phyloP scores from a whole-genome alignment of 2,888 invertebrate species.

The Galerucella nymphaeae region DNA sequence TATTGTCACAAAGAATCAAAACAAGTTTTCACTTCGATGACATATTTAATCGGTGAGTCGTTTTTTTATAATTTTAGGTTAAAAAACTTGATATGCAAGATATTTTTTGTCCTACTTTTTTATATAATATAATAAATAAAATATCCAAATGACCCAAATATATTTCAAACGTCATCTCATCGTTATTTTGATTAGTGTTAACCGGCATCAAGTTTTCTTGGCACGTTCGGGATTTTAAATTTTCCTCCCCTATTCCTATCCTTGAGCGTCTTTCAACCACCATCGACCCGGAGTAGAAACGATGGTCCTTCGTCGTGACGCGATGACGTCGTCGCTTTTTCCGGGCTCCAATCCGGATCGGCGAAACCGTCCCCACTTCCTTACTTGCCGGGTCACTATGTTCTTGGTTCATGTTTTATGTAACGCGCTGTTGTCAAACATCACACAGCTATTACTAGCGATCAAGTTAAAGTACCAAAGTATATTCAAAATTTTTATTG shows the following conservation, averaged over 20 bases:
- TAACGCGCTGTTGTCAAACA: conserved; percentile 23
- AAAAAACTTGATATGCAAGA: too few species aligned
- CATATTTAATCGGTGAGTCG: neutral
- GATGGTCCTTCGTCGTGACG: conserved; percentile 26
- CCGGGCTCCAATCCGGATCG: conserved; percentile 36
- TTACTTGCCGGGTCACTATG: conserved; percentile 37
- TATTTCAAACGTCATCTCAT: too few species aligned
- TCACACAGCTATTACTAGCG: neutral
- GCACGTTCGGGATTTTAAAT: neutral
- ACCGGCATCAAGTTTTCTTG: neutral
- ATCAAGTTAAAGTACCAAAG: neutral
- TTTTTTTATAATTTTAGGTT: neutral
- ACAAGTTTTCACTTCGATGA: neutral
- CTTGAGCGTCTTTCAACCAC: conserved; percentile 10
- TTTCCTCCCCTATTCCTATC: neutral
- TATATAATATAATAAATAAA: too few species aligned
- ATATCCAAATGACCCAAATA: too few species aligned
- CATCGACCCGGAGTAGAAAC: conserved; percentile 25
- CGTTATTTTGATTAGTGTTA: neutral
- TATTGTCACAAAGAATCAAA: neutral
- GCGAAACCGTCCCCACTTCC: conserved; percentile 36
- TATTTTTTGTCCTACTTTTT: too few species aligned
- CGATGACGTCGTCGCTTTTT: conserved; percentile 32
- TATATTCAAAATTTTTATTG: too few species aligned
- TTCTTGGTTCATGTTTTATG: conserved; percentile 32